These are phyloP conservation scores for Anolis sagrei DNA, from an alignment of 2,113 vertebrate genomes.

Conservation along the genomic window DNA sequence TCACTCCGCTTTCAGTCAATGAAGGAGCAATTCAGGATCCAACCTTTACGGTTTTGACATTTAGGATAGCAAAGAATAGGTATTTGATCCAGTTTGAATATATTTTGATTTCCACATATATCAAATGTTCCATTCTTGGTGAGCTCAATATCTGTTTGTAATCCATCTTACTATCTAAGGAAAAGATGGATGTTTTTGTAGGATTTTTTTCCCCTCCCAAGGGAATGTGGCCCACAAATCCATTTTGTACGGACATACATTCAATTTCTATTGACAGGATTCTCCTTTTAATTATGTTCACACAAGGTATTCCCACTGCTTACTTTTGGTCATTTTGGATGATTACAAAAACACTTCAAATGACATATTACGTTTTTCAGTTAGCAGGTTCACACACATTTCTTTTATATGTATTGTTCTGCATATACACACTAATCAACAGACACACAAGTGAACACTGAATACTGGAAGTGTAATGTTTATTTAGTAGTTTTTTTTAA, in stretches of 20 bases:
- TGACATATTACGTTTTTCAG: background rate
- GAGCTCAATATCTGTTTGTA: background rate
- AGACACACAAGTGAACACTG: too few relatives aligned
- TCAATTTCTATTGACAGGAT: conserved; percentile 6
- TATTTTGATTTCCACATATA: background rate
- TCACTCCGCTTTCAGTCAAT: too few relatives aligned
- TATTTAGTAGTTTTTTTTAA: too few relatives aligned
- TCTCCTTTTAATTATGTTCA: conserved; percentile 3
- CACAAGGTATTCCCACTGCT: background rate
- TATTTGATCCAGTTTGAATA: too few relatives aligned
- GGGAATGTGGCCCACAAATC: background rate
- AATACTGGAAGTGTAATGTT: too few relatives aligned
- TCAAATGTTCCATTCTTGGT: background rate
- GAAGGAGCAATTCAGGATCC: background rate
- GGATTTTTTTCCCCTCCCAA: background rate
- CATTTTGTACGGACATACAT: background rate
- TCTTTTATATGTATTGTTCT: background rate
- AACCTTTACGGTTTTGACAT: background rate
- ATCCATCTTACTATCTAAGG: background rate
- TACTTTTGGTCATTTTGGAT: background rate
- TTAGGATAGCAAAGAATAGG: background rate
- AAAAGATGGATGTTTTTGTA: background rate
- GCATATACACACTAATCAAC: too few relatives aligned
- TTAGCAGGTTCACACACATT: background rate
- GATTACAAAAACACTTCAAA: background rate